Base-by-base conservation (phyloP, 2,113 vertebrate species). In the Stercorarius parasiticus region DNA sequence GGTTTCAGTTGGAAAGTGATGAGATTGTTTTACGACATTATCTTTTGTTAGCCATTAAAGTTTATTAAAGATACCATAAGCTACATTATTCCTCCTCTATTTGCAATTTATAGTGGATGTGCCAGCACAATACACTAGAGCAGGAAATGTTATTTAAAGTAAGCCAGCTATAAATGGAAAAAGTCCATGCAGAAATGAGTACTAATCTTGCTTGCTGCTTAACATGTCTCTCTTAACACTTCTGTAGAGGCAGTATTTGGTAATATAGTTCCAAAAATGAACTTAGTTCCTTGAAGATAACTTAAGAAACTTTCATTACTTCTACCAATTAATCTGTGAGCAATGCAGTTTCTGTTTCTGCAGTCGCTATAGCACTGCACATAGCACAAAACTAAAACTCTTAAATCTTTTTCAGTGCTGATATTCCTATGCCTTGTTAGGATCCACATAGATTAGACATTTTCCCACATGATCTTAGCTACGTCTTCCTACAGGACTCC, bases 31-130 rank as follows among this genome's bases (percentile, higher is more conserved):
- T 92, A 93, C 4, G 27, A 70, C 40, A 78, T 92, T 92, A 89
- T 65, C 43, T 95, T 96, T 93, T 59, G 43, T 82, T 85, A 80
- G 53, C 50, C 52, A 80, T 91, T 93, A 77, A 90, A 81, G n/a
- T 91, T 91, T 92, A 84, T 64, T 96, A 94, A 92, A 95, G 38
- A 52, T 64, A 55, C 52, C 50, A n/a, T 87, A 92, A 95, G 61
- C 78, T 61, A 62, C 52, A 43, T 71, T 93, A 71, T n/a, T 89
- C 53, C 72, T 95, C 43, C 73, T 86, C 58, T 88, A 65, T 84
- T 94, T 91, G 34, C 43, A 82, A 30, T 83, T 95, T 91, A 55
- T 77, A 69, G 67, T 55, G 42, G 42, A 56, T 56, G 6, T 70
- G 52, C 61, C 40, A 71, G 61, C 32, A 91, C 30, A 84, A 95